Evolutionary conservation across 1,140 invertebrate genomes (phyloP).

Genomic region (Adoxophyes honmai): DNA sequence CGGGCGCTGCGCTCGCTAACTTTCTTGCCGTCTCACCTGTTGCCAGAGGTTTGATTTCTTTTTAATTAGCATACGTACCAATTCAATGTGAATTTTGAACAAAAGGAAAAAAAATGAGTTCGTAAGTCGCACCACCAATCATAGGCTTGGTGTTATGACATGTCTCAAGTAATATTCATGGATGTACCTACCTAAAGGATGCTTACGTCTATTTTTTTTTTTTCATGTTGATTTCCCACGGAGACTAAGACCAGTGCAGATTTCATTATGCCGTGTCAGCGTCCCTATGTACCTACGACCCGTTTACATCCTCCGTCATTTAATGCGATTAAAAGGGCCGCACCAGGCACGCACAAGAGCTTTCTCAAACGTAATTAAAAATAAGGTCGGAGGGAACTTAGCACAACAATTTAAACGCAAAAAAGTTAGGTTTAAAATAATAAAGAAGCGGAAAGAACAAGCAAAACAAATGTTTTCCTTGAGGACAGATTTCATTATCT

Average conservation of each 20-base stretch:
- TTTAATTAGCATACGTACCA: no score
- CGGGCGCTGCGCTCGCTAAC: conserved; percentile 95
- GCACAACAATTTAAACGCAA: conserved; percentile 17
- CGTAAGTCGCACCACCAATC: no score
- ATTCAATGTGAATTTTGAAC: no score
- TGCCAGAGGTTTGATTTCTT: conserved; percentile 92
- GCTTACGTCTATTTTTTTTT: no score
- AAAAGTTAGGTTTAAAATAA: conserved; percentile 15
- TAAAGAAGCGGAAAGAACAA: conserved; percentile 14
- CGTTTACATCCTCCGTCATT: conserved; percentile 43
- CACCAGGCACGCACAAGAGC: conserved; percentile 37
- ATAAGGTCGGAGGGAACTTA: conserved; percentile 30
- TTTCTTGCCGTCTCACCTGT: conserved; percentile 95
- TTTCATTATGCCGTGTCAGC: conserved; percentile 57
- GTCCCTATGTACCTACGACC: conserved; percentile 24
- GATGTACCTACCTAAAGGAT: no score
- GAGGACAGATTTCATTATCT: conserved; percentile 34
- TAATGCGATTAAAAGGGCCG: conserved; percentile 55
- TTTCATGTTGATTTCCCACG: conserved; percentile 50
- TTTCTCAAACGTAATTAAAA: conserved; percentile 34
- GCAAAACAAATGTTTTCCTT: conserved; percentile 34
- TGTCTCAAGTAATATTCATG: no score
- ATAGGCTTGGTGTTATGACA: no score
- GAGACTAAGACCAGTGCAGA: conserved; percentile 36
- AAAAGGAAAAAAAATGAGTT: no score